Conservation (phyloP, 2,113 vertebrate genomes). For the Gulo gulo region DNA sequence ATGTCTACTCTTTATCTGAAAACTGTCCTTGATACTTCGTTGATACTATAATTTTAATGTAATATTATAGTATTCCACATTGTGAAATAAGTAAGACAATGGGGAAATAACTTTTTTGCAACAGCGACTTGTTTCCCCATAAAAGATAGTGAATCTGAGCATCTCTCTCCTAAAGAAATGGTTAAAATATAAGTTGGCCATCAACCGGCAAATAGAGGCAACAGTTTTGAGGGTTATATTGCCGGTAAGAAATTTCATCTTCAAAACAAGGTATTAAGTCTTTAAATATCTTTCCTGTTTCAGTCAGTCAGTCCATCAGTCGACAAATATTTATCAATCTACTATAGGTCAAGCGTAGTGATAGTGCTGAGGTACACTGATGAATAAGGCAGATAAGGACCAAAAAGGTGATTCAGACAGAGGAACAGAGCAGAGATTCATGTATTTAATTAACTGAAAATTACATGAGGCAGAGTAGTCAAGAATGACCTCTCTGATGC, state of each 20-base stretch:
- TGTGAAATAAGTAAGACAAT: conserved; percentile 28
- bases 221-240: background rate
- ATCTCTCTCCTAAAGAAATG: background rate
- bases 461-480: background rate
- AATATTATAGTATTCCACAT: background rate
- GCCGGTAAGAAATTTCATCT: background rate
- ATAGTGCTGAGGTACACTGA: background rate
- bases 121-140: background rate
- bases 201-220: background rate
- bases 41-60: background rate
- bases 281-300: background rate
- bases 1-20: conserved; percentile 14
- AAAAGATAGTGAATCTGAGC: background rate
- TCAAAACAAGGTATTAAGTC: background rate
- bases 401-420: background rate
- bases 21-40: background rate
- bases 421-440: background rate
- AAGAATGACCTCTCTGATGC: background rate
- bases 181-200: background rate
- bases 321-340: background rate
- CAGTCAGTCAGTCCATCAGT: background rate
- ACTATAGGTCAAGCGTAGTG: background rate
- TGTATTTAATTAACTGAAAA: background rate
- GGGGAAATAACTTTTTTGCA: background rate
- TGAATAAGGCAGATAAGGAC: background rate